These are phyloP conservation scores for Cuculus canorus DNA, from an alignment of 2,797 vertebrate species.

Conservation along the genomic window DNA sequence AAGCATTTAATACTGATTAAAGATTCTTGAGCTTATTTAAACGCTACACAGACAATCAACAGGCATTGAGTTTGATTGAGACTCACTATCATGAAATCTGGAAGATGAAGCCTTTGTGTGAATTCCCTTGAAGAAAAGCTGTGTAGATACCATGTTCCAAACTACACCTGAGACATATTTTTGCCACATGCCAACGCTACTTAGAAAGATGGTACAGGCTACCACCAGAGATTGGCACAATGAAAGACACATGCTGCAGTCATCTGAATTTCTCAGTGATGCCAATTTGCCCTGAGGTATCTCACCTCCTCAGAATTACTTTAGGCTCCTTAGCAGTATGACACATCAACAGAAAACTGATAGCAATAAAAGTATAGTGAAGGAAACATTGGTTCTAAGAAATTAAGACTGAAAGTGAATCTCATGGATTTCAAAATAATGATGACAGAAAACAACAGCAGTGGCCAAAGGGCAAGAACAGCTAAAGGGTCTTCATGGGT, in stretches of 20 bases:
- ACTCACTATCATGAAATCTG: constrained; percentile 60
- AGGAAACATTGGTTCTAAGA: constrained; percentile 61
- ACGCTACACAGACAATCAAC: constrained; percentile 65
- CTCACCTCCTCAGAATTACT: constrained; percentile 63
- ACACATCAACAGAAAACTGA: constrained; percentile 73
- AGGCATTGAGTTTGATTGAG: constrained; percentile 73
- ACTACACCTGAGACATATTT: constrained; percentile 44
- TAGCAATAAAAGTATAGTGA: constrained; percentile 67
- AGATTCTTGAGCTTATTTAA: constrained; percentile 66
- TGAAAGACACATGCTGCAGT: constrained; percentile 55
- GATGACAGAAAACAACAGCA: constrained; percentile 65
- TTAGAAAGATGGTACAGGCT: constrained; percentile 48
- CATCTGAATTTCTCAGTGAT: constrained; percentile 58
- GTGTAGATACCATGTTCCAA: constrained; percentile 39
- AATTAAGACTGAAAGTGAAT: constrained; percentile 75
- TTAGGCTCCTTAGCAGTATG: constrained; percentile 50
- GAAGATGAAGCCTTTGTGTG: constrained; percentile 54
- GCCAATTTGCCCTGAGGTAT: constrained; percentile 49
- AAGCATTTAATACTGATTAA: constrained; percentile 76
- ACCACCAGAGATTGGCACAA: constrained; percentile 20
- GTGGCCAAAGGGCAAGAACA: constrained; percentile 71
- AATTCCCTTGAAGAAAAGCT: constrained; percentile 64
- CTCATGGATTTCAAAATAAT: constrained; percentile 72
- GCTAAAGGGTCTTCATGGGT: constrained; percentile 70
- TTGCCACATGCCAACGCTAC: constrained; percentile 51